These are phyloP conservation scores for Hestina assimilis DNA, from an alignment of 1,140 invertebrate genomes.

Conservation along the genomic window DNA sequence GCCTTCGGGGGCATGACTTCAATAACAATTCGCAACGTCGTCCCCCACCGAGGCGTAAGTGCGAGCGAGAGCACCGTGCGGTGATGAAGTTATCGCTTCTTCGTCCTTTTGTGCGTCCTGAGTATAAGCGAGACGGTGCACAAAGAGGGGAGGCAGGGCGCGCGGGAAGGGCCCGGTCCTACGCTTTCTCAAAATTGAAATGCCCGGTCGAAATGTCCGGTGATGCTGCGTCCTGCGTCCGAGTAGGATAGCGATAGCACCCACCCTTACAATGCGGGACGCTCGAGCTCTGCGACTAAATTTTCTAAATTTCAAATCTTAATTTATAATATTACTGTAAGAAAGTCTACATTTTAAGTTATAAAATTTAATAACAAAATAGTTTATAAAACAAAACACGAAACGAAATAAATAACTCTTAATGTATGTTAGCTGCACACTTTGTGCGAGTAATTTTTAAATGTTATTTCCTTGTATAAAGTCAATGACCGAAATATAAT, in stretches of 20 bases:
- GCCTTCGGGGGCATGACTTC: constrained; percentile 77
- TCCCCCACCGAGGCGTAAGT: constrained; percentile 70
- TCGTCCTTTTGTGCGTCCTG: constrained; percentile 69
- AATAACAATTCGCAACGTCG: constrained; percentile 78
- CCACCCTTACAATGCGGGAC: constrained; percentile 73
- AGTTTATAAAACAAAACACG: background rate
- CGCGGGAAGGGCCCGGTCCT: constrained; percentile 61
- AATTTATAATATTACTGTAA: constrained; percentile 37
- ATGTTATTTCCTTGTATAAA: constrained; percentile 43
- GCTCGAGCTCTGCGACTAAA: constrained; percentile 64
- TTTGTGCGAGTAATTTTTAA: constrained; percentile 30
- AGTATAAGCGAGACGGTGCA: constrained; percentile 58
- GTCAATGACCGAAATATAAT: constrained; percentile 45
- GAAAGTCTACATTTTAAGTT: background rate
- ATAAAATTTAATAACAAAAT: background rate
- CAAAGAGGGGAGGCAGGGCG: constrained; percentile 38
- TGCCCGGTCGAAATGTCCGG: constrained; percentile 78
- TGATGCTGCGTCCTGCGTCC: constrained; percentile 76
- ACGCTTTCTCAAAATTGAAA: constrained; percentile 78
- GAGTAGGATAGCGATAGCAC: constrained; percentile 73
- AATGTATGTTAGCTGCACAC: background rate
- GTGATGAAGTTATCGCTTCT: constrained; percentile 77
- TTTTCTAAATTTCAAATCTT: constrained; percentile 71
- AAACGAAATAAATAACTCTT: constrained; percentile 7
- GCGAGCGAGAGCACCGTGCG: constrained; percentile 63